Conservation (phyloP, 1,140 invertebrate species). For the Paraescarpia echinospica region DNA sequence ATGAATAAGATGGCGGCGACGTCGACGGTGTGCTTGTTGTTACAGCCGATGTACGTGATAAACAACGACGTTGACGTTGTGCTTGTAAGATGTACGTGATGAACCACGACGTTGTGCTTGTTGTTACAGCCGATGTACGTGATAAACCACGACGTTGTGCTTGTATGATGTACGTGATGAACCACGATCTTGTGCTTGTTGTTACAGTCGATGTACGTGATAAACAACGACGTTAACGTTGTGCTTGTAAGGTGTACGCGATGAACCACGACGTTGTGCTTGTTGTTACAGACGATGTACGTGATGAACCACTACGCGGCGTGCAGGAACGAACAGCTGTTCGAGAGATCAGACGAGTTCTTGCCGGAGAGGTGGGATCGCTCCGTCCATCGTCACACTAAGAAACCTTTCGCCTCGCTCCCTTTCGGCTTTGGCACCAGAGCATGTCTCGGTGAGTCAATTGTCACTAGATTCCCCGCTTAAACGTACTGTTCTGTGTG, state of each 20-base stretch:
- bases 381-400: not conserved
- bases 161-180: too few species aligned
- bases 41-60: too few species aligned
- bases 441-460: slow-evolving; percentile 72
- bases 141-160: too few species aligned
- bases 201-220: slow-evolving; percentile 61
- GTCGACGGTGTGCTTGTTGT: too few species aligned
- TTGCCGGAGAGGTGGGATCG: slow-evolving; percentile 74
- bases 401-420: slow-evolving; percentile 68
- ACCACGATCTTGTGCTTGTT: too few species aligned
- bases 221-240: too few species aligned
- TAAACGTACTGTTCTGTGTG: not conserved
- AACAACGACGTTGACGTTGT: too few species aligned
- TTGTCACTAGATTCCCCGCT: not conserved
- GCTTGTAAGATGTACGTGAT: too few species aligned
- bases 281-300: slow-evolving; percentile 68
- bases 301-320: slow-evolving; percentile 80
- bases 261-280: not conserved
- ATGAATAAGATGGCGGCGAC: too few species aligned
- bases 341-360: slow-evolving; percentile 70
- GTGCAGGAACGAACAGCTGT: slow-evolving; percentile 71
- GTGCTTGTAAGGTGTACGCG: too few species aligned
- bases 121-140: too few species aligned
- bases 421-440: slow-evolving; percentile 81
- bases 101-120: too few species aligned